Percentiles rank a stretch among this genome's conserved stretches.
Evolutionary conservation across 35 echinoderm and acorn worm species (phyloP).

Genomic region (Ophiothrix spiculata): DNA sequence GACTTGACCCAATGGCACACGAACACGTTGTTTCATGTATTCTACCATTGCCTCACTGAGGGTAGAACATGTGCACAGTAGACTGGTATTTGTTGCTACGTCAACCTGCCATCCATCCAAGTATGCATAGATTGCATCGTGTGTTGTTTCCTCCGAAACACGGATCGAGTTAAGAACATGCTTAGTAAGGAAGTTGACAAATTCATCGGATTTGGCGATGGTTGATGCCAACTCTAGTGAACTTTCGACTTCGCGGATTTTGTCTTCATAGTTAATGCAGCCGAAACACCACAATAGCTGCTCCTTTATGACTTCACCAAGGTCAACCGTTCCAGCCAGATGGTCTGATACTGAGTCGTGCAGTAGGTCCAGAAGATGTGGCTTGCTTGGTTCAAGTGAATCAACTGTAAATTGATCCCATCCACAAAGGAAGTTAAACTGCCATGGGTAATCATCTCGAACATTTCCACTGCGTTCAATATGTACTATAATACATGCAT

Average conservation of each 20-base stretch:
- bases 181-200: background rate
- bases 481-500: conserved; percentile 28
- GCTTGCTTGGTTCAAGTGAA: conserved; percentile 27
- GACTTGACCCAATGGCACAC: conserved; percentile 1
- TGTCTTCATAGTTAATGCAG: conserved; percentile 24
- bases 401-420: conserved; percentile 46
- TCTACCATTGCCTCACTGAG: conserved; percentile 19
- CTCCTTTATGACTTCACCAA: conserved; percentile 17
- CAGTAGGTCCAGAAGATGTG: conserved; percentile 19
- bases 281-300: conserved; percentile 38
- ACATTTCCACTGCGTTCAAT: background rate
- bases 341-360: conserved; percentile 13
- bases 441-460: conserved; percentile 26
- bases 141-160: background rate
- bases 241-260: conserved; percentile 12
- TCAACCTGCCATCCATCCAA: conserved; percentile 19
- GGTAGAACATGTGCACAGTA: conserved; percentile 26
- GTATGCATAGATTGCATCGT: background rate
- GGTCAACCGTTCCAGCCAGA: background rate
- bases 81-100: conserved; percentile 15
- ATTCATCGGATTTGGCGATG: conserved; percentile 2
- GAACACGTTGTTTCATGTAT: conserved; percentile 20
- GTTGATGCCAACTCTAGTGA: background rate
- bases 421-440: conserved; percentile 50
- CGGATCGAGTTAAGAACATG: conserved; percentile 16